phyloP scores from a whole-genome alignment of 30 jellyfish, hydroid and myxozoan genomes.

The Aurelia aurita complex sp. Pacific region DNA sequence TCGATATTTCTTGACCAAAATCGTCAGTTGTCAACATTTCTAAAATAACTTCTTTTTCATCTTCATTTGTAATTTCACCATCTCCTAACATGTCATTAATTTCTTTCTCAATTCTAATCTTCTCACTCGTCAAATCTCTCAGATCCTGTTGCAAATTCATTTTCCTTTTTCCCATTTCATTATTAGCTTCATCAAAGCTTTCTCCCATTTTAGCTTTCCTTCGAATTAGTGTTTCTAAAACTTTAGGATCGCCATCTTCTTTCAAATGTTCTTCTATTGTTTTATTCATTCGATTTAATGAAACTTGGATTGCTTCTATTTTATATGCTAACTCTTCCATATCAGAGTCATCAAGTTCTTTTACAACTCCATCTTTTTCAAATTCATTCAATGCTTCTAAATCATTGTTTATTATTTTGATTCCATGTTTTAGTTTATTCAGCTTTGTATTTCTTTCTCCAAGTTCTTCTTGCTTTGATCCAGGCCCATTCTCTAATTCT shows the following conservation, averaged over 20 bases:
- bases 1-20: neutral
- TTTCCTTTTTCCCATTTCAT: slow-evolving; percentile 8
- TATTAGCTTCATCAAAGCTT: slow-evolving; percentile 24
- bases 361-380: slow-evolving; percentile 20
- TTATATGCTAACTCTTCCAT: slow-evolving; percentile 43
- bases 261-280: slow-evolving; percentile 38
- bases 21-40: neutral
- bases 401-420: slow-evolving; percentile 8
- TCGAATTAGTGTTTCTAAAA: slow-evolving; percentile 18
- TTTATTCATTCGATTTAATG: slow-evolving; percentile 31
- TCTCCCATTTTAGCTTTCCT: slow-evolving; percentile 30
- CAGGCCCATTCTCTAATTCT: neutral
- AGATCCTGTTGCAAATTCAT: slow-evolving; percentile 6
- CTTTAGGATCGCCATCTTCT: slow-evolving; percentile 44
- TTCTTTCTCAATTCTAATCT: neutral
- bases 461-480: neutral
- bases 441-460: neutral
- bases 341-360: slow-evolving; percentile 41
- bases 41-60: slow-evolving; percentile 22
- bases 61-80: slow-evolving; percentile 15
- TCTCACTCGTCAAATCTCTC: neutral
- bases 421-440: neutral
- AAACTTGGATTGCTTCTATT: slow-evolving; percentile 41
- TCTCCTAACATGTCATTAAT: slow-evolving; percentile 28
- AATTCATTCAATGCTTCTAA: neutral